Base-by-base conservation (phyloP, 2,888 invertebrate species). In the Taenaris catops region DNA sequence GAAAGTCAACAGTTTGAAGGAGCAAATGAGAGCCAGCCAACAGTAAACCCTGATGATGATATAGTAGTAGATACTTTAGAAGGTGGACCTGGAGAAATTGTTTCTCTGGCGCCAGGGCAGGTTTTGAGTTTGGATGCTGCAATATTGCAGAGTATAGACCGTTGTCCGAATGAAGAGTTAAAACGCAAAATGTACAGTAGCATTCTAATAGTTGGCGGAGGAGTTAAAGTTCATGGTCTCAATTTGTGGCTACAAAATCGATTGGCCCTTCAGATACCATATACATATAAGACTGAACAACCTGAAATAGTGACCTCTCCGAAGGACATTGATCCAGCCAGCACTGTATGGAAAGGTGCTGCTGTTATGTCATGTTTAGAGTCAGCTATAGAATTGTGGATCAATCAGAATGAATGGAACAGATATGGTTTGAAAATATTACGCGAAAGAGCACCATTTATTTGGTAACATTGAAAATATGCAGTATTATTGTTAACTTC, bases 161-260 rank as follows among this genome's bases (percentile, higher is more conserved):
- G 94, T 53, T 96, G 96, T 75, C 91, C 93, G 2, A 93, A 90
- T 33, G 97, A 97, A 49, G 98, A 98, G 51, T 73, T 96, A 37
- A 97, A 96, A 70, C 88, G 95, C 25, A 96, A 97, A 78, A 97
- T 98, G 96, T 97, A 96, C 65, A 95, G 95, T 35, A 95, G 94
- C 55, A 94, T 98, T 44, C 81, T 98, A 9, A 91, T 98, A 1
- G 95, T 98, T 3, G 98, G 98, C 3, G 96, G 97, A 1, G 96
- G 96, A 1, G 93, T 96, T 63, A 96, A 96, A 73, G 93, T 96
- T 49, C 90, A 92, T 29, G 96, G 84, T 0, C 89, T 96, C 25
- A 91, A 93, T 9, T 90, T 92, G 41, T 97, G 97, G 96, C 79
- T 98, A 4, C 96, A 96, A 59, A 96, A 96, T 58, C 89, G 95